phyloP scores from a whole-genome alignment of 1,140 invertebrate genomes.

The Oedothorax gibbosus region DNA sequence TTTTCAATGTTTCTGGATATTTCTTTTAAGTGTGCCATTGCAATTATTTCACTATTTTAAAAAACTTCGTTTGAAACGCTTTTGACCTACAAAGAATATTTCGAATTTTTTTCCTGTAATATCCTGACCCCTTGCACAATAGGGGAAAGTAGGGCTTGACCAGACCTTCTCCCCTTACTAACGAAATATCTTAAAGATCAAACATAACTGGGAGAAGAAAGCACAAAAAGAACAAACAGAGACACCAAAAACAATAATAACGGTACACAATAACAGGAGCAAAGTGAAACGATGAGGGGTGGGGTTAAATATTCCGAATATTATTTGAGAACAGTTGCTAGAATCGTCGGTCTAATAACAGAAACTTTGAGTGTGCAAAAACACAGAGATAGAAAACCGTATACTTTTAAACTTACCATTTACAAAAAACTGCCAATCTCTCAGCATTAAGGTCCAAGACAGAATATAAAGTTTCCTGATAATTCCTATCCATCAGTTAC shows the following conservation, averaged over 20 bases:
- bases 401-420: too few relatives aligned
- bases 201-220: slow-evolving; percentile 1
- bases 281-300: background rate
- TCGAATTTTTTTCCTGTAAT: background rate
- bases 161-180: slow-evolving; percentile 9
- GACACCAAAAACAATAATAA: background rate
- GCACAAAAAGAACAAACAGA: background rate
- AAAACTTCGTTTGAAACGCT: background rate
- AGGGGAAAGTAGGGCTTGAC: background rate
- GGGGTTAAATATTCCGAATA: too few relatives aligned
- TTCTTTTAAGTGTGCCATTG: too few relatives aligned
- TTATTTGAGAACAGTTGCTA: too few relatives aligned
- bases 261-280: background rate
- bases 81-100: background rate
- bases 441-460: too few relatives aligned
- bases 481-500: too few relatives aligned
- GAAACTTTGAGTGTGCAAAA: too few relatives aligned
- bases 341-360: too few relatives aligned
- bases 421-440: too few relatives aligned
- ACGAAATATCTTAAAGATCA: slow-evolving; percentile 13
- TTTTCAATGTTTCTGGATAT: too few relatives aligned
- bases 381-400: too few relatives aligned
- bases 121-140: background rate
- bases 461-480: too few relatives aligned
- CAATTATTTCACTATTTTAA: background rate